These are phyloP conservation scores for Incurvaria masculella DNA, from an alignment of 2,888 invertebrate species.

Conservation along the genomic window DNA sequence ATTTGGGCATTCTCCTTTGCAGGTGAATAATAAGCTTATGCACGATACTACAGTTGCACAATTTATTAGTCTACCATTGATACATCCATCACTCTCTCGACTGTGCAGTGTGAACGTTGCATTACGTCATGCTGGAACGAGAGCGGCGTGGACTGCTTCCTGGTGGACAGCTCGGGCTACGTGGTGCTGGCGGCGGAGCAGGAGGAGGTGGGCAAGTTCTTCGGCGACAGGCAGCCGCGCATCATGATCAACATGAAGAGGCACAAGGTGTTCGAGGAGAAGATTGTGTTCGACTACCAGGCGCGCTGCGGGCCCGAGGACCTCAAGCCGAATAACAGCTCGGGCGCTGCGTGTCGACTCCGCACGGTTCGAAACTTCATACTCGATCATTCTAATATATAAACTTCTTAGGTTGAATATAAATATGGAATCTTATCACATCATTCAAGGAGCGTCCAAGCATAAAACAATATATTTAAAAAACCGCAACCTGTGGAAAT, in stretches of 20 bases:
- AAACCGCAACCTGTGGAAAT: no score
- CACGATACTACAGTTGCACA: slow-evolving; percentile 7
- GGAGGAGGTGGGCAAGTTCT: slow-evolving; percentile 76
- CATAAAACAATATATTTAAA: no score
- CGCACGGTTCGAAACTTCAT: not conserved
- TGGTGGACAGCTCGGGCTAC: slow-evolving; percentile 92
- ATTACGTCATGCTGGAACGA: slow-evolving; percentile 53
- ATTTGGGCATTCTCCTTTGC: not conserved
- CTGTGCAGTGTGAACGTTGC: slow-evolving; percentile 41
- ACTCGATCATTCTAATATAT: no score
- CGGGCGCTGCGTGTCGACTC: not conserved
- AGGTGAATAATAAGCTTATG: not conserved
- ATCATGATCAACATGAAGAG: slow-evolving; percentile 74
- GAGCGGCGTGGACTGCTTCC: slow-evolving; percentile 73
- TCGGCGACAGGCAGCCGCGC: slow-evolving; percentile 76
- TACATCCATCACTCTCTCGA: slow-evolving; percentile 19
- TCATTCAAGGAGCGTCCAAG: no score
- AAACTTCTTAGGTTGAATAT: no score
- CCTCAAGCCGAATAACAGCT: not conserved
- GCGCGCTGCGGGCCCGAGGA: slow-evolving; percentile 57
- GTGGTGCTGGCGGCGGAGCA: slow-evolving; percentile 68
- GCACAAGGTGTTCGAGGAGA: slow-evolving; percentile 67
- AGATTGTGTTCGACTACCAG: slow-evolving; percentile 83
- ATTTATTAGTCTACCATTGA: no score
- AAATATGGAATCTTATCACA: no score